Evolutionary conservation across 2,888 invertebrate genomes (phyloP).

Genomic region (Cosmia trapezina): DNA sequence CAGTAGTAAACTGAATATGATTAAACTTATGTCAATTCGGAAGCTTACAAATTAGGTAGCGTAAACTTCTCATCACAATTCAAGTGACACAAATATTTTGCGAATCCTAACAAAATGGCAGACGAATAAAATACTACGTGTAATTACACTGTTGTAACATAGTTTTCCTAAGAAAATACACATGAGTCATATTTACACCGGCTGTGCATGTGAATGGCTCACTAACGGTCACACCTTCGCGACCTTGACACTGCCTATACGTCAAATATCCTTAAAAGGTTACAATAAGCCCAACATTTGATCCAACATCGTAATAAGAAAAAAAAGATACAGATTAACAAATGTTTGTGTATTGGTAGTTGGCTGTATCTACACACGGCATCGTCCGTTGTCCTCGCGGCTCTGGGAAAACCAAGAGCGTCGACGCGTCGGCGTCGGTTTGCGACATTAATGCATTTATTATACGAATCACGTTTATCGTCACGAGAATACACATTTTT

Average conservation of each 20-base stretch:
- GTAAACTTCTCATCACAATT: not conserved
- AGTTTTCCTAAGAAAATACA: constrained; percentile 27
- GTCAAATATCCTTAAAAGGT: constrained; percentile 31
- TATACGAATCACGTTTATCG: constrained; percentile 60
- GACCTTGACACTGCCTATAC: constrained; percentile 52
- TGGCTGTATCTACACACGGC: constrained; percentile 42
- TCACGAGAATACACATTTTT: constrained; percentile 45
- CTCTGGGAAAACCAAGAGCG: constrained; percentile 64
- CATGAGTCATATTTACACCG: constrained; percentile 39
- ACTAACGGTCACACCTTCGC: constrained; percentile 40
- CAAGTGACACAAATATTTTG: not conserved
- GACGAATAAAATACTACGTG: constrained; percentile 2
- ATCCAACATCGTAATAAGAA: constrained; percentile 8
- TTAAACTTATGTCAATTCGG: not conserved
- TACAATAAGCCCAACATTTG: constrained; percentile 39
- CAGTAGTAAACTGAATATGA: not conserved
- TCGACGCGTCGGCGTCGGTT: constrained; percentile 37
- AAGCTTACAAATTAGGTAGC: not conserved
- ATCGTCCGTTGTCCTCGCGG: constrained; percentile 61
- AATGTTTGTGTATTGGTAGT: constrained; percentile 42
- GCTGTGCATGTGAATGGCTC: constrained; percentile 17
- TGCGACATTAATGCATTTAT: constrained; percentile 59
- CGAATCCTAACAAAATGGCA: not conserved
- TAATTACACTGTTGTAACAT: not conserved
- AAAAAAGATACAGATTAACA: not conserved